phyloP scores from a whole-genome alignment of 2,797 vertebrate species.

The Spinibarbus caldwelli region DNA sequence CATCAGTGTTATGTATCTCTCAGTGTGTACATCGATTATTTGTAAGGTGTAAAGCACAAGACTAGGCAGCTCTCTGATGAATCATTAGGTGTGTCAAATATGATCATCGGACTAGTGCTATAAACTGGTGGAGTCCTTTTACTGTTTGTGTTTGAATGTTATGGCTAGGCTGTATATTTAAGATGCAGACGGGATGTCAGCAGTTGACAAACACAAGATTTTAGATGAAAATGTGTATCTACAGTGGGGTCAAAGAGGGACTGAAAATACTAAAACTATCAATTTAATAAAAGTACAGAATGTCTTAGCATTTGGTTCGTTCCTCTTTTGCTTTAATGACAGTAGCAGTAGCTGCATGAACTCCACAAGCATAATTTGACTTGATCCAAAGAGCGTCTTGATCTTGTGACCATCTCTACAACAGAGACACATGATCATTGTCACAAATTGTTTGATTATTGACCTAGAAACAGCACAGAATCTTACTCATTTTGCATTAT shows the following conservation, averaged over 20 bases:
- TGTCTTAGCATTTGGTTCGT: neutral
- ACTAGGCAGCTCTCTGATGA: neutral
- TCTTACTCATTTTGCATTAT: neutral
- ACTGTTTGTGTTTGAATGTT: neutral
- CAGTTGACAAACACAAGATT: neutral
- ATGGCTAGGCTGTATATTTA: neutral
- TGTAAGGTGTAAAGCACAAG: neutral
- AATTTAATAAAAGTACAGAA: neutral
- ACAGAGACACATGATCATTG: neutral
- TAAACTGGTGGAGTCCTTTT: constrained; percentile 14
- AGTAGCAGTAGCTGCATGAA: neutral
- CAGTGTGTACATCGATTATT: neutral
- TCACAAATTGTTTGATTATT: neutral
- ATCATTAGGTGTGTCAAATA: constrained; percentile 2
- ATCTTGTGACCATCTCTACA: neutral
- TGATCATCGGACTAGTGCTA: neutral
- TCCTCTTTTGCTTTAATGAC: neutral
- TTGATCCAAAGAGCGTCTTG: neutral
- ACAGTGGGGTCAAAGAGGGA: neutral
- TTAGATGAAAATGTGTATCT: neutral
- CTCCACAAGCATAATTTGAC: neutral
- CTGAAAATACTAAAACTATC: neutral
- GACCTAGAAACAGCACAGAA: neutral
- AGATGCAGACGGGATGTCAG: neutral
- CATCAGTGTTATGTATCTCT: neutral